Percentiles rank a stretch among this genome's conserved stretches.
These are phyloP conservation scores for Lasioglossum calceatum DNA, from an alignment of 2,888 invertebrate genomes.

Conservation along the genomic window DNA sequence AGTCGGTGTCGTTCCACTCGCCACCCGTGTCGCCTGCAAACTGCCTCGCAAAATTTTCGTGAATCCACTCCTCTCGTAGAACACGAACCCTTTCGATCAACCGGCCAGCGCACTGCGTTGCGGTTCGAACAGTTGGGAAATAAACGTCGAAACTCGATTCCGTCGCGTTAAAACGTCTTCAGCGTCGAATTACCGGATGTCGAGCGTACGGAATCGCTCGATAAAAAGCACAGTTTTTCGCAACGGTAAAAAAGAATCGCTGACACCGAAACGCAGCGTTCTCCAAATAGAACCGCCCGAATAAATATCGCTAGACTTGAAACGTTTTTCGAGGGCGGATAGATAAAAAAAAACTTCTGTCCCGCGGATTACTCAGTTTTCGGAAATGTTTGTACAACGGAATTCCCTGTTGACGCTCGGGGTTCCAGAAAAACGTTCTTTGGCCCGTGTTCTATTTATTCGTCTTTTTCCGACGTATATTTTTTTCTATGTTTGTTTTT, in stretches of 20 bases:
- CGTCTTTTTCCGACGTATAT: background rate
- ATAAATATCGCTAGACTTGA: constrained; percentile 26
- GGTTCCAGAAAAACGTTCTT: constrained; percentile 20
- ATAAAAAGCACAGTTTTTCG: constrained; percentile 1
- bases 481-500: background rate
- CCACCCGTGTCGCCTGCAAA: background rate
- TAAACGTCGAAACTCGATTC: background rate
- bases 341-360: constrained; percentile 11
- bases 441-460: background rate
- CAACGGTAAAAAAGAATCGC: background rate
- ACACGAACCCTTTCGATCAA: background rate
- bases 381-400: constrained; percentile 44
- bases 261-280: background rate
- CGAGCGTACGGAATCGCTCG: background rate
- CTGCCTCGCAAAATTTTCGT: constrained; percentile 1
- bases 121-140: background rate
- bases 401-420: constrained; percentile 16
- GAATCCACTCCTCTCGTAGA: background rate
- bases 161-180: background rate
- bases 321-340: constrained; percentile 9
- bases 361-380: constrained; percentile 30
- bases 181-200: background rate
- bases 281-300: constrained; percentile 6
- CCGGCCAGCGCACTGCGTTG: background rate
- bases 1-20: background rate